These are phyloP conservation scores for Acleris cristana DNA, from an alignment of 2,888 invertebrate species.

Conservation along the genomic window DNA sequence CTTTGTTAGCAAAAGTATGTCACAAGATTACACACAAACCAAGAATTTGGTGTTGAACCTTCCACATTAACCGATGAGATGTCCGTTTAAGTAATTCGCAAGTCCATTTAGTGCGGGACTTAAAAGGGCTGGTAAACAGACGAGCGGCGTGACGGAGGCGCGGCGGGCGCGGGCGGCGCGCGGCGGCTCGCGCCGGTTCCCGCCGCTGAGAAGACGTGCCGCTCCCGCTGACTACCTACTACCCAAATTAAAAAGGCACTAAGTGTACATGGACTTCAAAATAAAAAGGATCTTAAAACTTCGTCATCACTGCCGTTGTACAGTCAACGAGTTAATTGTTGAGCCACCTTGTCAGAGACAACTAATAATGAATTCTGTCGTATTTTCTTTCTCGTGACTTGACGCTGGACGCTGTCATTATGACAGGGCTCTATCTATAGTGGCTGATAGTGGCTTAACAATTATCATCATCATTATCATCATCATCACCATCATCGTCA, in stretches of 20 bases:
- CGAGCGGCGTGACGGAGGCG: conserved; percentile 1
- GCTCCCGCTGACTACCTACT: conserved; percentile 35
- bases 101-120: conserved; percentile 58
- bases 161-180: conserved; percentile 27
- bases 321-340: too few relatives aligned
- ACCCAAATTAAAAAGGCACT: too few relatives aligned
- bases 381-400: too few relatives aligned
- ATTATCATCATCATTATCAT: too few relatives aligned
- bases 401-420: too few relatives aligned
- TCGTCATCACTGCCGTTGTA: background rate
- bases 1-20: conserved; percentile 3
- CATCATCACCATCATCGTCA: too few relatives aligned
- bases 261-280: background rate
- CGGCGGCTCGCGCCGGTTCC: conserved; percentile 48
- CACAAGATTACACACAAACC: conserved; percentile 7
- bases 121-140: conserved; percentile 56
- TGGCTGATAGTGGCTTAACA: too few relatives aligned
- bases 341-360: too few relatives aligned
- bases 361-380: too few relatives aligned
- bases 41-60: conserved; percentile 11
- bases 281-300: background rate
- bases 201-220: conserved; percentile 43
- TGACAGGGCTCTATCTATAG: too few relatives aligned
- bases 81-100: conserved; percentile 50
- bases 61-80: conserved; percentile 18